These are phyloP conservation scores for Lithobius niger DNA, from an alignment of 1,140 invertebrate genomes.

Conservation along the genomic window DNA sequence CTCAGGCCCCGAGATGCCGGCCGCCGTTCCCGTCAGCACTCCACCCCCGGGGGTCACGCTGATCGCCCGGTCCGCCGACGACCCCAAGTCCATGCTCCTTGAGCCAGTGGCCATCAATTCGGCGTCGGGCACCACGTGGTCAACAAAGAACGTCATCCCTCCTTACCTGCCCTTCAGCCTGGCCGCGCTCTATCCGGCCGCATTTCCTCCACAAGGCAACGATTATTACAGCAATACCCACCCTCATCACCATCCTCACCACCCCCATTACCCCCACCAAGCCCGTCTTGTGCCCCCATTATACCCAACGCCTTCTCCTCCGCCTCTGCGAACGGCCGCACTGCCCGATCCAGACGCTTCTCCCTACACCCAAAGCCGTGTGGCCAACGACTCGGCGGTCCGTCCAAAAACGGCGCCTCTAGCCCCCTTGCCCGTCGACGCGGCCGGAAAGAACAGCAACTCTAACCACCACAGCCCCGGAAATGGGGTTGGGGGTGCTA, in stretches of 20 bases:
- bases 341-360: background rate
- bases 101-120: constrained; percentile 6
- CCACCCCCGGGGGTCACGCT: background rate
- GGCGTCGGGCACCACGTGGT: constrained; percentile 1
- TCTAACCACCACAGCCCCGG: background rate
- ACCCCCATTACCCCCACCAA: background rate
- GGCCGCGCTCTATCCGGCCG: constrained; percentile 6
- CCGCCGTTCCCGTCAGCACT: no score
- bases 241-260: background rate
- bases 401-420: background rate
- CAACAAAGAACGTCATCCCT: constrained; percentile 8
- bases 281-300: background rate
- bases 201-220: no score
- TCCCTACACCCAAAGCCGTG: background rate
- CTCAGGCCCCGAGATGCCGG: no score
- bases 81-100: background rate
- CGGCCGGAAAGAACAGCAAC: background rate
- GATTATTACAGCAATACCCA: no score
- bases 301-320: no score
- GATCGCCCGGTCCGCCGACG: background rate
- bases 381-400: background rate
- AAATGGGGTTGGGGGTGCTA: background rate
- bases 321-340: background rate
- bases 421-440: background rate
- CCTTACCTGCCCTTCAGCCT: constrained; percentile 24